Conservation (phyloP, 2,888 invertebrate genomes). For the Perizoma flavofasciatum region DNA sequence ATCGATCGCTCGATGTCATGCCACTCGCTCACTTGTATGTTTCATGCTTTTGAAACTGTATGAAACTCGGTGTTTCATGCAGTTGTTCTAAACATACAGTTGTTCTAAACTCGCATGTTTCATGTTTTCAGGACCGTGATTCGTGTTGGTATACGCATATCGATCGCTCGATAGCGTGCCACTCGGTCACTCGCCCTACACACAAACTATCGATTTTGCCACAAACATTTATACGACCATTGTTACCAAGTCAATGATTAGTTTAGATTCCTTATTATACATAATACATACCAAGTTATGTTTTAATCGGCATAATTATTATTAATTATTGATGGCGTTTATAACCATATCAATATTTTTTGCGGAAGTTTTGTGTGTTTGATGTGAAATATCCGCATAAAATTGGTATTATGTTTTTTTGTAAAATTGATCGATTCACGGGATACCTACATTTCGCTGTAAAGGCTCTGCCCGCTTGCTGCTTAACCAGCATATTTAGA, state of each 20-base stretch:
- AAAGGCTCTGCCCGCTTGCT: too few species aligned
- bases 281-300: neutral
- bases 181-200: constrained; percentile 58
- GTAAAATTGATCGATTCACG: too few species aligned
- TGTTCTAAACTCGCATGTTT: too few species aligned
- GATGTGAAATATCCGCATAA: too few species aligned
- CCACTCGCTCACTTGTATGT: too few species aligned
- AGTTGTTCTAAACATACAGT: too few species aligned
- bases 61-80: too few species aligned
- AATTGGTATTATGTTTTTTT: too few species aligned
- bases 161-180: constrained; percentile 51
- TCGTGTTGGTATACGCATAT: constrained; percentile 29
- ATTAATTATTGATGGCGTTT: neutral
- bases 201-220: constrained; percentile 60
- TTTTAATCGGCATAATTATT: neutral
- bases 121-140: constrained; percentile 27
- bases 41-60: too few species aligned
- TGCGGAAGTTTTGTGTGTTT: neutral
- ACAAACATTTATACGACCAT: constrained; percentile 47
- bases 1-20: too few species aligned
- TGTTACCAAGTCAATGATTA: constrained; percentile 34
- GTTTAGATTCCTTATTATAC: constrained; percentile 18
- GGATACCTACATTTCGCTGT: too few species aligned
- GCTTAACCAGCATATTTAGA: too few species aligned
- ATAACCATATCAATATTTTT: neutral